A percentile compares a stretch with the other conserved stretches of the same genome.
Conservation (phyloP, 2,888 invertebrate genomes). For the Hydraecia micacea region DNA sequence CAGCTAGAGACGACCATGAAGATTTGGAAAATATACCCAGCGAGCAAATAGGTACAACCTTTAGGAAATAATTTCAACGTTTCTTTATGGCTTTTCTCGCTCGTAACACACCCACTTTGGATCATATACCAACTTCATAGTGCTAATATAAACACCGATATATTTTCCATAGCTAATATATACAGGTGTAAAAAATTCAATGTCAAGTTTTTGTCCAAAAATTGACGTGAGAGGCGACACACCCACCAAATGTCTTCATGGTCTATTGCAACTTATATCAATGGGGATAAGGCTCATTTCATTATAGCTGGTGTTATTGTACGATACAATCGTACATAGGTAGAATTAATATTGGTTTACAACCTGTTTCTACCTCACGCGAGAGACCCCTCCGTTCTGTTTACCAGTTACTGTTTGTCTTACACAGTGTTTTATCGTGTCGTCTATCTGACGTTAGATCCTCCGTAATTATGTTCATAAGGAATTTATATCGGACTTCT, state of each 20-base stretch:
- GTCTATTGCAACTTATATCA: slow-evolving; percentile 39
- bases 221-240: slow-evolving; percentile 69
- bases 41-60: too few species aligned
- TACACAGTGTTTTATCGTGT: slow-evolving; percentile 79
- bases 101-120: slow-evolving; percentile 44
- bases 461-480: slow-evolving; percentile 76
- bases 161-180: slow-evolving; percentile 17
- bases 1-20: neutral
- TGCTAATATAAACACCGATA: slow-evolving; percentile 2
- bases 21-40: slow-evolving; percentile 5
- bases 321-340: slow-evolving; percentile 43
- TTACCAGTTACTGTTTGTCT: slow-evolving; percentile 78
- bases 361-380: slow-evolving; percentile 80
- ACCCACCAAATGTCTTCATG: slow-evolving; percentile 69
- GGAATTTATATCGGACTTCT: slow-evolving; percentile 75
- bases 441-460: slow-evolving; percentile 52
- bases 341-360: slow-evolving; percentile 63
- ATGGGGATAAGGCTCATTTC: slow-evolving; percentile 71
- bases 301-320: slow-evolving; percentile 26
- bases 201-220: slow-evolving; percentile 58
- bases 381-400: slow-evolving; percentile 64
- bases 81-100: neutral
- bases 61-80: neutral
- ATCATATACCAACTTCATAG: neutral
- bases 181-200: slow-evolving; percentile 57